Conservation (phyloP, 2,888 invertebrate genomes). For the Synergus umbraculus region DNA sequence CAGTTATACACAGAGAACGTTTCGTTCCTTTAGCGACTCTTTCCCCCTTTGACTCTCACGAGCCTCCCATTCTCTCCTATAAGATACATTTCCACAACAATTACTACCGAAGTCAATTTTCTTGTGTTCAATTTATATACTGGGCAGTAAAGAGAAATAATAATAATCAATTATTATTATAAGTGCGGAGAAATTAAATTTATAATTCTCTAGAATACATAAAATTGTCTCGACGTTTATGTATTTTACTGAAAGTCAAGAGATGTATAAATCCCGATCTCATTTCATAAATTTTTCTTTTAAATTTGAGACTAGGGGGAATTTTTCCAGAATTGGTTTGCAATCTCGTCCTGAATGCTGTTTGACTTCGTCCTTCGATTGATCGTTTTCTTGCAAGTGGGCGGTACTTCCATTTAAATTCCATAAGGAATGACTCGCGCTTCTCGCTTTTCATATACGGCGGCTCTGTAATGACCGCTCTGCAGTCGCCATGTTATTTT, state of each 20-base stretch:
- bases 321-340: conserved; percentile 3
- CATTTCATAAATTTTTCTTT: not conserved
- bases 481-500: conserved; percentile 40
- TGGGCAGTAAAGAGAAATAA: not conserved
- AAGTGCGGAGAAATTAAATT: not conserved
- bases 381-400: conserved; percentile 51
- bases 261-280: not conserved
- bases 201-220: not conserved
- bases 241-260: not conserved
- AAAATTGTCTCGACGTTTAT: no score
- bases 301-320: not conserved
- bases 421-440: conserved; percentile 41
- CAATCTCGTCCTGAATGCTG: conserved; percentile 2
- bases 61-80: conserved; percentile 34
- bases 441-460: conserved; percentile 39
- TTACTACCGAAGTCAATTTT: conserved; percentile 53
- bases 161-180: not conserved
- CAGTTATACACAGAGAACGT: conserved; percentile 8
- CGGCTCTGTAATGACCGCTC: conserved; percentile 31
- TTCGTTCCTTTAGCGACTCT: not conserved
- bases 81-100: conserved; percentile 45
- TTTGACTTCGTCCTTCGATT: conserved; percentile 51
- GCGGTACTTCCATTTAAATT: conserved; percentile 58
- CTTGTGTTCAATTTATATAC: conserved; percentile 42
- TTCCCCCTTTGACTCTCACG: conserved; percentile 10